These are phyloP conservation scores for Hemiprocne comata DNA, from an alignment of 2,113 vertebrate genomes.

Conservation along the genomic window DNA sequence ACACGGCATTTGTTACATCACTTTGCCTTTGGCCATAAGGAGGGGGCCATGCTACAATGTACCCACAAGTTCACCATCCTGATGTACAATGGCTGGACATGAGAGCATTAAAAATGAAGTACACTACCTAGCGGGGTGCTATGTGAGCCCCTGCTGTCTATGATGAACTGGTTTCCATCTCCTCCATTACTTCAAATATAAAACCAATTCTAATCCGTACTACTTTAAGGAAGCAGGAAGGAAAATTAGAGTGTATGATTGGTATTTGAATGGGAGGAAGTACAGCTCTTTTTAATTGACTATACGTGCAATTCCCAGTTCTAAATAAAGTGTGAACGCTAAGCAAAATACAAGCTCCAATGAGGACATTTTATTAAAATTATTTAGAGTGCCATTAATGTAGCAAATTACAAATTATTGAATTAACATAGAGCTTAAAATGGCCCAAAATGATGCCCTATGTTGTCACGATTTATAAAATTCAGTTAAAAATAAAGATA, in stretches of 20 bases:
- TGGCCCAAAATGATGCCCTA: background rate
- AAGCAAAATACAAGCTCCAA: background rate
- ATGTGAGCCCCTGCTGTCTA: background rate
- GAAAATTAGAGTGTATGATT: background rate
- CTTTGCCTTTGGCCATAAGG: background rate
- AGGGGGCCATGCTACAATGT: rapidly evolving
- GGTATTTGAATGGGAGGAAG: background rate
- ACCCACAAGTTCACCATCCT: background rate
- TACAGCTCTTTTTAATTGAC: background rate
- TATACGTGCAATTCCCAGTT: background rate
- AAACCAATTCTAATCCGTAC: background rate
- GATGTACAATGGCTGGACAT: background rate
- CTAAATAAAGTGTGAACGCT: background rate
- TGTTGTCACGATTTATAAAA: background rate
- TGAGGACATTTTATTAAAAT: background rate
- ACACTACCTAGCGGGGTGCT: rapidly evolving
- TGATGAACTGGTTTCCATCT: background rate
- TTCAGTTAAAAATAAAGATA: background rate
- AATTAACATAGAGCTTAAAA: background rate
- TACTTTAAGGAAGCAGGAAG: background rate
- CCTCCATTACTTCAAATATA: background rate
- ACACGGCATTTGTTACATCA: rapidly evolving
- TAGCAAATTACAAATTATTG: background rate
- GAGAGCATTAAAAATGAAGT: background rate
- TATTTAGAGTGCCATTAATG: background rate